Evolutionary conservation across 1,140 invertebrate species (phyloP).

Genomic region (Drosophila pectinifera): DNA sequence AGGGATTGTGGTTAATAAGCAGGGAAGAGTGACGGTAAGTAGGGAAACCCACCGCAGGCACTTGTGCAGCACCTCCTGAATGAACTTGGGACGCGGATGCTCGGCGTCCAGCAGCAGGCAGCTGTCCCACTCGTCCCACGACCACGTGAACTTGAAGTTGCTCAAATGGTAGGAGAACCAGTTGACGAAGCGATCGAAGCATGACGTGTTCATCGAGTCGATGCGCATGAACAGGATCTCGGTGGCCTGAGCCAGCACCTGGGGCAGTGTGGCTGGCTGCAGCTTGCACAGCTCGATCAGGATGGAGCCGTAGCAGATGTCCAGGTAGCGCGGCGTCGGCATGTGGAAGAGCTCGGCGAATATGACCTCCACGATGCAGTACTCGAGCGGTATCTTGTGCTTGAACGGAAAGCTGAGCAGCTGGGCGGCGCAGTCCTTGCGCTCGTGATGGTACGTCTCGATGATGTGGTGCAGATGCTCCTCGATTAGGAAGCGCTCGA

Average conservation of each 20-base stretch:
- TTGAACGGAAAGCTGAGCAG: conserved; percentile 97
- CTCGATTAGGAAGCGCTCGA: conserved; percentile 99
- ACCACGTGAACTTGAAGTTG: conserved; percentile 99
- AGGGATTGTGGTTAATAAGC: too few relatives aligned
- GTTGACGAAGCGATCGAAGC: conserved; percentile 98
- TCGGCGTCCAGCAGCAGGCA: conserved; percentile 94
- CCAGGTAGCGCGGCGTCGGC: conserved; percentile 94
- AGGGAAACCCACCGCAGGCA: conserved; percentile 90
- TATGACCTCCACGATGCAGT: conserved; percentile 99
- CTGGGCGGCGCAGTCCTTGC: conserved; percentile 97
- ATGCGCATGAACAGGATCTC: conserved; percentile 98
- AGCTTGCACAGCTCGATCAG: conserved; percentile 99
- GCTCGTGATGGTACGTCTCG: conserved; percentile 93
- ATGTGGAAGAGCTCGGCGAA: conserved; percentile 97
- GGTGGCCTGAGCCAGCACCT: conserved; percentile 98
- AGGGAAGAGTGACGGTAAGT: too few relatives aligned
- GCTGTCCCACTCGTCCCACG: conserved; percentile 98
- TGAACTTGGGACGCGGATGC: conserved; percentile 98
- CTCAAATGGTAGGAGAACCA: conserved; percentile 99
- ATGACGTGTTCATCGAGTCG: conserved; percentile 98
- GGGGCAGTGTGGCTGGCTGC: conserved; percentile 98
- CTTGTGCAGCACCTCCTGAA: conserved; percentile 96
- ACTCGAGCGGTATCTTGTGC: conserved; percentile 97
- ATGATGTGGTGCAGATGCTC: conserved; percentile 98
- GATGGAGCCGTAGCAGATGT: conserved; percentile 97